A percentile compares a stretch with the other conserved stretches of the same genome.
Evolutionary conservation across 2,888 invertebrate genomes (phyloP).

Genomic region (Unio pictorum): DNA sequence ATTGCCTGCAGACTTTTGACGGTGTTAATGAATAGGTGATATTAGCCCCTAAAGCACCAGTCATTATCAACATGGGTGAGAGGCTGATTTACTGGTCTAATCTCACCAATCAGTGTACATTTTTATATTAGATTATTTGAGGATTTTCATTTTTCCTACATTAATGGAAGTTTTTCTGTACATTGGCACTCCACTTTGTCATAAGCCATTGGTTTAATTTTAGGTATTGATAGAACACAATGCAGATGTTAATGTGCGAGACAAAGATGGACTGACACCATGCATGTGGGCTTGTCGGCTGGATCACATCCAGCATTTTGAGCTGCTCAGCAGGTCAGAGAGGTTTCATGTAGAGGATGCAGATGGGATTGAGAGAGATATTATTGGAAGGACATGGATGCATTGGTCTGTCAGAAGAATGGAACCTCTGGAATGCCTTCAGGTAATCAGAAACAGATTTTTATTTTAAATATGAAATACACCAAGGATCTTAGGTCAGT

Average conservation of each 20-base stretch:
- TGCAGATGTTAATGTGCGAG: conserved; percentile 60
- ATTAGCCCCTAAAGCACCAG: too few species aligned
- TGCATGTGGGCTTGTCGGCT: conserved; percentile 72
- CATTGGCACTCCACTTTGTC: conserved; percentile 1
- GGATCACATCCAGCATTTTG: conserved; percentile 70
- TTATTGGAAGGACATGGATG: conserved; percentile 68
- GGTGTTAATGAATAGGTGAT: too few species aligned
- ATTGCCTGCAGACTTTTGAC: too few species aligned
- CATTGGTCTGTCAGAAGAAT: conserved; percentile 70
- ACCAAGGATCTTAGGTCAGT: too few species aligned
- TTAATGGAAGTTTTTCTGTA: too few species aligned
- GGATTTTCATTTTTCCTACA: too few species aligned
- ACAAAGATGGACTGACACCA: conserved; percentile 69
- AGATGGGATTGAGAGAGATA: conserved; percentile 67
- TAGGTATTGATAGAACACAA: conserved; percentile 63
- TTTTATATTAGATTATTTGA: too few species aligned
- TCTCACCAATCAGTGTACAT: too few species aligned
- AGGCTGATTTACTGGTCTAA: too few species aligned
- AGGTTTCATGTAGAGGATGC: conserved; percentile 53
- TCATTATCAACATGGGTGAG: too few species aligned
- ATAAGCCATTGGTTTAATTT: conserved; percentile 11
- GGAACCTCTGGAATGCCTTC: conserved; percentile 69
- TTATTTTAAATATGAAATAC: too few species aligned
- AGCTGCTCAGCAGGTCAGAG: conserved; percentile 55
- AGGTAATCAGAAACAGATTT: conserved; percentile 42